Base-by-base conservation (phyloP, 2,888 invertebrate species). In the Drosophila bunnanda region DNA sequence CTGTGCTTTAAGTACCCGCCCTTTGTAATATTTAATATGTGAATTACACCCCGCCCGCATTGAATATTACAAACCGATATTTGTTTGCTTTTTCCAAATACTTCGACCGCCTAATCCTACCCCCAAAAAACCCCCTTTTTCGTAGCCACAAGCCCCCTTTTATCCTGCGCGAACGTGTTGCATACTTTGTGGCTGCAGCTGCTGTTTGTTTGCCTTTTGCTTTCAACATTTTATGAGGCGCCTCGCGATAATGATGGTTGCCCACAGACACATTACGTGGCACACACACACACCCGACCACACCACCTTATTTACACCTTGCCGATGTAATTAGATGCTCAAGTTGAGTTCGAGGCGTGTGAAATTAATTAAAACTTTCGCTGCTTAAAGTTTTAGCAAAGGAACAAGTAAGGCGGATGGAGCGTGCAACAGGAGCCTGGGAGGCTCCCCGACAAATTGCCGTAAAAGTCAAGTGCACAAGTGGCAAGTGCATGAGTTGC, bases 341-440 rank as follows among this genome's bases (percentile, higher is more conserved):
- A 50, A 77, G 77, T 86, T 75, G 71, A 71, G 80, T 67, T 72
- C 43, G 73, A 59, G 65, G 69, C 66, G 80, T 79, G 89, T 73
- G 78, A 86, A 87, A 84, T 86, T 86, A 89, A 86, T 86, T 86
- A 86, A 86, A 78, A 89, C 87, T 80, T 86, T 89, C 67, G 69
- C 77, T 73, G 72, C 61, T 80, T 79, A 67, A 81, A 83, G 77
- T 82, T 79, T 65, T 10, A 5, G 13, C 44, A 10, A n/a, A 28
- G n/a, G 6, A 20, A 61, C 62, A 76, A 67, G 43, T 41, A 70
- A 53, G 12, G 7, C 32, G 30, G 32, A 20, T 50, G 50, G 61
- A 57, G 67, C 73, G 68, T 78, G 70, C 76, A 79, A 79, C 58
- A 43, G 54, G 48, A 17, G 52, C 25, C 48, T 30, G 41, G 34